These are phyloP conservation scores for Apus apus DNA, from an alignment of 2,113 vertebrate genomes.

Conservation along the genomic window DNA sequence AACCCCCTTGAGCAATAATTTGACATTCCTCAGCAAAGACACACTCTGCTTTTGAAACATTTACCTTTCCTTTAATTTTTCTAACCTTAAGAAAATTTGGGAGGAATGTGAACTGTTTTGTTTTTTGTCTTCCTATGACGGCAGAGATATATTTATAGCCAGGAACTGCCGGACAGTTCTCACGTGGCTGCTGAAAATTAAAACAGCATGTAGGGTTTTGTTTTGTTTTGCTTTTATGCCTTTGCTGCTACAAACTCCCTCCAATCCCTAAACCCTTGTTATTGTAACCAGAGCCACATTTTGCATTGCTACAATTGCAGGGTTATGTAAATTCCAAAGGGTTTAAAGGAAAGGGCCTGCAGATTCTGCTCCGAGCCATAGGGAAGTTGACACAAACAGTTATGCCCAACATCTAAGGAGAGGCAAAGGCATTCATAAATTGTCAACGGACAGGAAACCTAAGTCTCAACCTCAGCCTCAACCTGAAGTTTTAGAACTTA, in stretches of 20 bases:
- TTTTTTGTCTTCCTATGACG: constrained; percentile 54
- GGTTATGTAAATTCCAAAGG: constrained; percentile 71
- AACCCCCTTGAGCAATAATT: neutral
- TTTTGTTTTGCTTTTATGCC: constrained; percentile 69
- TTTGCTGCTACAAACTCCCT: constrained; percentile 34
- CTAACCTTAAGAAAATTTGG: constrained; percentile 33
- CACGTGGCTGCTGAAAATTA: constrained; percentile 72
- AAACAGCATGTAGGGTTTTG: constrained; percentile 66
- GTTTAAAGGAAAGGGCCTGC: constrained; percentile 54
- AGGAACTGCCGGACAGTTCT: constrained; percentile 63
- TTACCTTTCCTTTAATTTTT: constrained; percentile 43
- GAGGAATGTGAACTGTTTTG: constrained; percentile 54
- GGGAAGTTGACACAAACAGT: constrained; percentile 36
- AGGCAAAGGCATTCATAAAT: constrained; percentile 38
- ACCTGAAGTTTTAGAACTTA: constrained; percentile 1
- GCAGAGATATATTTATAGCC: constrained; percentile 70
- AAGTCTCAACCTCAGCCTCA: neutral
- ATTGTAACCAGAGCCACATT: constrained; percentile 73
- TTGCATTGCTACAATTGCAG: constrained; percentile 69
- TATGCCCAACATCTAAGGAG: constrained; percentile 12
- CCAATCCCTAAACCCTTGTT: constrained; percentile 62
- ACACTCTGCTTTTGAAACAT: constrained; percentile 34
- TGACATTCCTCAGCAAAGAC: constrained; percentile 8
- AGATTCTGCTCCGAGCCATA: neutral
- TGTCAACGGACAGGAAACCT: constrained; percentile 5